Evolutionary conservation across 2,888 invertebrate species (phyloP), one percentile per base, ranked within the genome.

Genomic region (Cephus nigrinus): DNA sequence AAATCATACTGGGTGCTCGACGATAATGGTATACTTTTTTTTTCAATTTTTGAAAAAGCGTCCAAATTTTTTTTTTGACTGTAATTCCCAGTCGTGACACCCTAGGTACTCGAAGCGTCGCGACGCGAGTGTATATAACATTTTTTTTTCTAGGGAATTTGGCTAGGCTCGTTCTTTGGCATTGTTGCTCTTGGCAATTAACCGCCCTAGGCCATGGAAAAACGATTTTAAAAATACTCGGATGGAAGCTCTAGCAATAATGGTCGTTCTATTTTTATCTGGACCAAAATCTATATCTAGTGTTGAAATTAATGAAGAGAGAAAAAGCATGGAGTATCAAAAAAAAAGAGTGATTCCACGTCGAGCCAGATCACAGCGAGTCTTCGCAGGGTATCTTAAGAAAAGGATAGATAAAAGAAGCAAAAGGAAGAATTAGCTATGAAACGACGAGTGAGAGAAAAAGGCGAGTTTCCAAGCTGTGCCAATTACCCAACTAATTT

Each of bases 101-200:
- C 23, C 15, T 9, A 15, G 55, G 55, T 55, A 23, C 5, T 55
- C 9, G 5, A 55, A 55, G 55, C 55, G 55, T 55, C 55, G 23
- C 55, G 55, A 55, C 23, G 55, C 55, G 55, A 5, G 40, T 55
- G 23, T 55, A 23, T 55, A 55, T 9, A 55, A 23, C 1, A 23
- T 4, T 4, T 15, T 23, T 15, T 55, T 55, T 55, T 55, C 9
- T 55, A 55, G 2, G 23, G 55, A 55, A 55, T 55, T 55, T 55
- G 55, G 23, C 55, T 23, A 55, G 23, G 9, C 71, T 9, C 12
- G 12, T 71, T 71, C 71, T 30, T 31, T 33, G 71, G 71, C 71
- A 31, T 71, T 71, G 71, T 71, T 71, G 71, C 71, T 71, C 71
- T 71, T 71, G 71, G 71, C 71, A 33, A 71, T 31, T 71, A 33